Conservation (phyloP, 2,113 vertebrate genomes). For the Ploceus nigricollis region DNA sequence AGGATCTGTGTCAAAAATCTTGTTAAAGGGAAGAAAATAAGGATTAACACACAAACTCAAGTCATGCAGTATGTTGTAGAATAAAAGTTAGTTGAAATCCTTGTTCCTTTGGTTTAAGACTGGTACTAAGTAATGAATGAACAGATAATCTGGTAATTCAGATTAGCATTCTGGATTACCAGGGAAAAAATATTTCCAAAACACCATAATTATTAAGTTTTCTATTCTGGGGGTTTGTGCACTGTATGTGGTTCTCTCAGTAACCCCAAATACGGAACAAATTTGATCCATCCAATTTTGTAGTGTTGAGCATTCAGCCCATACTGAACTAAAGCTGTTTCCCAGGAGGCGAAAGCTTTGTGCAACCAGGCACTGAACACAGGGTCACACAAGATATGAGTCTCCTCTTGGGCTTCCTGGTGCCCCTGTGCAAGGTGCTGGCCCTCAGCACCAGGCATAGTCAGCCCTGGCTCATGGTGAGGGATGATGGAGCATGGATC, state of each 20-base stretch:
- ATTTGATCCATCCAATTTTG: neutral
- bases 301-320: neutral
- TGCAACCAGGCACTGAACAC: neutral
- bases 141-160: neutral
- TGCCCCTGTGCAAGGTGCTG: neutral
- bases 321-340: neutral
- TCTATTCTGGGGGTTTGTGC: neutral
- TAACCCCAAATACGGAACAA: neutral
- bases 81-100: neutral
- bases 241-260: neutral
- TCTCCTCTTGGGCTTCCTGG: neutral
- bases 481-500: neutral
- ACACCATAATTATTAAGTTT: neutral
- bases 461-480: neutral
- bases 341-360: neutral
- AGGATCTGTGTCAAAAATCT: neutral
- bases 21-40: neutral
- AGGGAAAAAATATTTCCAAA: neutral
- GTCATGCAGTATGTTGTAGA: neutral
- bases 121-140: neutral
- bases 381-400: accelerated
- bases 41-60: neutral
- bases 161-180: neutral
- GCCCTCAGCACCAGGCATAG: neutral
- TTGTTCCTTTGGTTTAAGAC: neutral